A percentile compares a stretch with the other conserved stretches of the same genome.
These are phyloP conservation scores for Gambelia wislizenii DNA, from an alignment of 2,797 vertebrate species.

Conservation along the genomic window DNA sequence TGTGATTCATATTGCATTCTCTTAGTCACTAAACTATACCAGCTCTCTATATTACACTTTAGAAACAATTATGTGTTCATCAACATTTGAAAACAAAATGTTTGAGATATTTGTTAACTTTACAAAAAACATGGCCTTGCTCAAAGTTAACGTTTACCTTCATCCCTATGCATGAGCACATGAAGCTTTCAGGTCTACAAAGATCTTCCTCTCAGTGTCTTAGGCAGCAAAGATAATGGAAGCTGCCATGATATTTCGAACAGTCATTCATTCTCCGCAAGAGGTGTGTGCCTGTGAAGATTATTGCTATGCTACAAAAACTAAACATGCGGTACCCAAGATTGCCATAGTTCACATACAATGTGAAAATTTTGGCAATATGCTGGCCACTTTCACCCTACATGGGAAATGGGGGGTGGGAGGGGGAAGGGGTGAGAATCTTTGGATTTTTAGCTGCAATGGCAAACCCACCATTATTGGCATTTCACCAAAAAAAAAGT, in stretches of 20 bases:
- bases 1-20: neutral
- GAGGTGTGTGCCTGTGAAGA: neutral
- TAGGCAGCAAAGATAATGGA: neutral
- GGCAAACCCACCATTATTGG: neutral
- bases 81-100: neutral
- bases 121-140: neutral
- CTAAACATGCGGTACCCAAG: neutral
- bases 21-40: neutral
- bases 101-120: neutral
- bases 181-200: neutral
- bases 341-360: neutral
- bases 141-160: neutral
- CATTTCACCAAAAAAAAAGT: neutral
- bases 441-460: neutral
- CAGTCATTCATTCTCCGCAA: neutral
- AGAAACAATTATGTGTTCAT: neutral
- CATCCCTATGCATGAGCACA: neutral
- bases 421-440: neutral
- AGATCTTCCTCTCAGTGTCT: neutral
- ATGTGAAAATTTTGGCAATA: too few relatives aligned
- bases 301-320: neutral
- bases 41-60: neutral
- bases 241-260: neutral
- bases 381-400: neutral
- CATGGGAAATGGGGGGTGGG: neutral